phyloP scores from a whole-genome alignment of 2,888 invertebrate species.

The Volucella inflata region DNA sequence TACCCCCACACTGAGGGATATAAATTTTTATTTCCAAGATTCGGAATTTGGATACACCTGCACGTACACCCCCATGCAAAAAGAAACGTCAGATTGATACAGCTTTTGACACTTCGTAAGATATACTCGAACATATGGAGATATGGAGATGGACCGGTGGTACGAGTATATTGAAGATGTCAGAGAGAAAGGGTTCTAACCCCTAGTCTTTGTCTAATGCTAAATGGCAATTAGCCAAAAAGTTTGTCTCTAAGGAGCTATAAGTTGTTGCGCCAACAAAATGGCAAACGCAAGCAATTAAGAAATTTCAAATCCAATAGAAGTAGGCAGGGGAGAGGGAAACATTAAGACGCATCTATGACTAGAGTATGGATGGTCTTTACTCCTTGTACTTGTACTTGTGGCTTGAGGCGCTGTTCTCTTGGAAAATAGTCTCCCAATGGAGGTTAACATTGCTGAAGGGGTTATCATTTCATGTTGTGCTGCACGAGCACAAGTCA shows the following conservation, averaged over 20 bases:
- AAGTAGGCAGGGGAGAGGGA: conserved; percentile 8
- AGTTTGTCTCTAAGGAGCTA: conserved; percentile 77
- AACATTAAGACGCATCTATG: conserved; percentile 15
- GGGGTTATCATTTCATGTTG: conserved; percentile 48
- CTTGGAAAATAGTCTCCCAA: conserved; percentile 21
- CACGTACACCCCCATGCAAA: not conserved
- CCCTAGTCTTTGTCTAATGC: not conserved
- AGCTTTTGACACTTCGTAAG: conserved; percentile 66
- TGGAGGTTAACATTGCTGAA: not conserved
- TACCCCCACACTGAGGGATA: conserved; percentile 44
- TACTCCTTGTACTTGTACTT: conserved; percentile 19
- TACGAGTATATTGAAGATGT: conserved; percentile 39
- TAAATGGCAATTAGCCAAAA: conserved; percentile 77
- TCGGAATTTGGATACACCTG: no score
- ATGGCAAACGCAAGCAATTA: conserved; percentile 75
- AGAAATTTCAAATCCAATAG: conserved; percentile 64
- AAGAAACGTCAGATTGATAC: conserved; percentile 64
- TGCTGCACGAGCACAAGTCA: conserved; percentile 18
- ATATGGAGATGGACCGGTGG: conserved; percentile 59
- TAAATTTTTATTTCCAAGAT: conserved; percentile 44
- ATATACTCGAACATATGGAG: not conserved
- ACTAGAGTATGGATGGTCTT: conserved; percentile 12
- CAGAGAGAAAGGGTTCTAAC: conserved; percentile 32
- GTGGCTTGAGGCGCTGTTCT: conserved; percentile 56
- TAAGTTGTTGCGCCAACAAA: conserved; percentile 75